These are phyloP conservation scores for Sebastes itinus DNA, from an alignment of 2,797 vertebrate species.

Conservation along the genomic window DNA sequence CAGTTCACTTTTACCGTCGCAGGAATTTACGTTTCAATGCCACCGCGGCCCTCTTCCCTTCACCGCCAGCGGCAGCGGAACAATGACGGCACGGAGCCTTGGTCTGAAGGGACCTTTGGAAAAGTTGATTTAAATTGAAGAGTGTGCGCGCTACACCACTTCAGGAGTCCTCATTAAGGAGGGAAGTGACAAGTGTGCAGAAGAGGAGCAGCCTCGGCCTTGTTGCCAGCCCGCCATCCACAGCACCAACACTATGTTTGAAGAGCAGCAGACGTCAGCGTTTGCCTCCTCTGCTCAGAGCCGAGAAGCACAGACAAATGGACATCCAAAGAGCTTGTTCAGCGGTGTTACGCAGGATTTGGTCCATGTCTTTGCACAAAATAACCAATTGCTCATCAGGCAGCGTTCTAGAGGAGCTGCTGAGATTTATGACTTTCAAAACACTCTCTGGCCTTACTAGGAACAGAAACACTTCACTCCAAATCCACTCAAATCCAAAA, in stretches of 20 bases:
- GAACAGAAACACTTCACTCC: too few species aligned
- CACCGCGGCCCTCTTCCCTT: conserved; percentile 2
- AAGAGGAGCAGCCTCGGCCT: conserved; percentile 32
- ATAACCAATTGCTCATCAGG: background rate
- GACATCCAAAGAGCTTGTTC: background rate
- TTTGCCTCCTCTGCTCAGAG: background rate
- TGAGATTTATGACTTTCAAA: too few species aligned
- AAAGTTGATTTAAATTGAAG: conserved; percentile 59
- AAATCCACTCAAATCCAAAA: too few species aligned
- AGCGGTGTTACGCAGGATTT: background rate
- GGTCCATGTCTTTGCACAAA: background rate
- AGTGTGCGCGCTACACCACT: conserved; percentile 55
- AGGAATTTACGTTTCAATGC: conserved; percentile 63
- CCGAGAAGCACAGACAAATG: background rate
- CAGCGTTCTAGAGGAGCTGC: too few species aligned
- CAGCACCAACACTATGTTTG: background rate
- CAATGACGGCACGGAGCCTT: conserved; percentile 54
- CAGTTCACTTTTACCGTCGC: conserved; percentile 49
- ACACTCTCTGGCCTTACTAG: too few species aligned
- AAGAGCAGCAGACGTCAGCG: conserved; percentile 2
- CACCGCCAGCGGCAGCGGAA: conserved; percentile 19
- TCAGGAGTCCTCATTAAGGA: conserved; percentile 18
- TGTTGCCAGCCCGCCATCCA: conserved; percentile 3
- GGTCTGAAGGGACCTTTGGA: conserved; percentile 61
- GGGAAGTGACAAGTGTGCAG: conserved; percentile 11